Percentiles rank a stretch among this genome's conserved stretches.
These are phyloP conservation scores for Tokudaia muenninki DNA, from an alignment of 2,797 vertebrate species.

Conservation along the genomic window DNA sequence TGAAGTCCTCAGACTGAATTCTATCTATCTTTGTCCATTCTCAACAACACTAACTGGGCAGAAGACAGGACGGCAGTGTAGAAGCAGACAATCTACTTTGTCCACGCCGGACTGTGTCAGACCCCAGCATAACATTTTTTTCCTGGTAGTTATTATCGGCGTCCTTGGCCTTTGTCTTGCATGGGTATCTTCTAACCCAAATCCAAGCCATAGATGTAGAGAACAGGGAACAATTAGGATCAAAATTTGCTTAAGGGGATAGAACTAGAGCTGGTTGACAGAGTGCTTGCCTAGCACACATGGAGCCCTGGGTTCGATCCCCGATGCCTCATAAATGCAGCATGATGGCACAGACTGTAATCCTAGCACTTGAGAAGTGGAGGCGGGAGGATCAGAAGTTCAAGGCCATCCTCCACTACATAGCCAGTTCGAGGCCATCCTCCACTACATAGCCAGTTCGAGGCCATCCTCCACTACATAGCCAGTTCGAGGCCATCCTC, in stretches of 20 bases:
- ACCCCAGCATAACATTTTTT: neutral
- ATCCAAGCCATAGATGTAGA: slow-evolving; percentile 31
- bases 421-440: neutral
- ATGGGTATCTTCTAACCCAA: neutral
- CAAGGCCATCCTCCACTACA: neutral
- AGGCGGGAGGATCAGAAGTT: neutral
- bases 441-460: too few relatives aligned
- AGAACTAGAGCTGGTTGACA: neutral
- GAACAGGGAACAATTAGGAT: neutral
- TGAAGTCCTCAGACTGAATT: neutral
- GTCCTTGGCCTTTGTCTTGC: neutral
- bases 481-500: neutral
- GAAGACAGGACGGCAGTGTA: neutral
- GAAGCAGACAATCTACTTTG: neutral
- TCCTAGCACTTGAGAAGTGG: neutral
- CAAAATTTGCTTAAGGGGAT: neutral
- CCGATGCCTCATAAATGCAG: neutral
- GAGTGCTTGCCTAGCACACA: neutral
- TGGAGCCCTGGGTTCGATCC: neutral
- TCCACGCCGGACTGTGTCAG: neutral
- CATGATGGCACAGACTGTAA: neutral
- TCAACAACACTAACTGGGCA: neutral
- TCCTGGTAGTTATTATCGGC: neutral
- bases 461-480: too few relatives aligned
- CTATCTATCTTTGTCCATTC: neutral